Evolutionary conservation across 2,888 invertebrate genomes (phyloP).

Genomic region (Pandemis corylana): DNA sequence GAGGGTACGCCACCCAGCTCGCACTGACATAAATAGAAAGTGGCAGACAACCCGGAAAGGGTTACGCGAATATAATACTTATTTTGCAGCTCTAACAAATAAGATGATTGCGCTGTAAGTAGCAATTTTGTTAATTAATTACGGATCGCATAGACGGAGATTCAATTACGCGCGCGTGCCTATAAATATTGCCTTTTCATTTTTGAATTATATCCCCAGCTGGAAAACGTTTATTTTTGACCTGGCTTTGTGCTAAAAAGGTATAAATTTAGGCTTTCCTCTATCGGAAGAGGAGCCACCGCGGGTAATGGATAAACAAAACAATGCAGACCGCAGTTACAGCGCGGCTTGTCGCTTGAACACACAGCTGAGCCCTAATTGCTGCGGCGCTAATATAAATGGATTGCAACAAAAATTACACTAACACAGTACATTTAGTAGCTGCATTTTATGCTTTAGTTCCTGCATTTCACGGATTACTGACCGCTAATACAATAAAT

Average conservation of each 20-base stretch:
- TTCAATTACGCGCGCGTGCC: constrained; percentile 20
- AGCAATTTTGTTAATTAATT: constrained; percentile 42
- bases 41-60: constrained; percentile 75
- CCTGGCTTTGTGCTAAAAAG: constrained; percentile 1
- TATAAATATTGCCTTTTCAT: constrained; percentile 17
- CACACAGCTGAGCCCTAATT: constrained; percentile 38
- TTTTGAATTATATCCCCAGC: constrained; percentile 4
- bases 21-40: constrained; percentile 76
- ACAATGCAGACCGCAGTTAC: constrained; percentile 31
- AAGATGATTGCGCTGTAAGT: constrained; percentile 48
- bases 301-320: constrained; percentile 36
- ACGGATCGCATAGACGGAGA: constrained; percentile 18
- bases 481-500: not conserved
- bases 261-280: constrained; percentile 18
- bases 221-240: constrained; percentile 11
- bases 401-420: constrained; percentile 34
- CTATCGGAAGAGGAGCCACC: constrained; percentile 27
- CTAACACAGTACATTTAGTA: not conserved
- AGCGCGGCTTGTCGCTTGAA: constrained; percentile 26
- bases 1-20: constrained; percentile 70
- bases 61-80: constrained; percentile 66
- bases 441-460: not conserved
- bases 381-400: constrained; percentile 36
- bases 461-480: not conserved
- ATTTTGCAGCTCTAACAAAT: constrained; percentile 62